These are phyloP conservation scores for Leptatherina wallacei DNA, from an alignment of 2,797 vertebrate species.

Conservation along the genomic window DNA sequence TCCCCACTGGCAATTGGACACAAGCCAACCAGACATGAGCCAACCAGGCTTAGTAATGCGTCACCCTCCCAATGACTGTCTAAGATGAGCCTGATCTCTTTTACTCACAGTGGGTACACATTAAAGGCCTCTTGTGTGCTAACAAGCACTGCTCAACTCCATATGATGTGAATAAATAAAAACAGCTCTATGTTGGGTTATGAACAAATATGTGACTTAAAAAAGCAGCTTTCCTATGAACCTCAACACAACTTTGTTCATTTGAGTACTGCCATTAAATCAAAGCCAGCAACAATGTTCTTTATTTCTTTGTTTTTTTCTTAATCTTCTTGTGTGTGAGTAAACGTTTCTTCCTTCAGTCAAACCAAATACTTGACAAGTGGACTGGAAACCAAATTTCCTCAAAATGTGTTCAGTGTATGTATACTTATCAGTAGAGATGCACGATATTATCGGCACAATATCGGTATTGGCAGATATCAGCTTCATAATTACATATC, in stretches of 20 bases:
- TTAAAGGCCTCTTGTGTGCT: neutral
- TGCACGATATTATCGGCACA: too few relatives aligned
- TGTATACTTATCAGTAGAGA: too few relatives aligned
- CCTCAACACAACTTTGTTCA: neutral
- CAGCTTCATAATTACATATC: too few relatives aligned
- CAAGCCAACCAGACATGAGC: conserved; percentile 62
- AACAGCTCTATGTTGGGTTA: neutral
- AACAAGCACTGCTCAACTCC: neutral
- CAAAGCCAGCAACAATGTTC: neutral
- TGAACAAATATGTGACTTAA: neutral
- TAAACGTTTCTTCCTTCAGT: neutral
- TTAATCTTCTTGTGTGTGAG: neutral
- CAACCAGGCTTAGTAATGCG: conserved; percentile 53
- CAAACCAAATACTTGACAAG: neutral
- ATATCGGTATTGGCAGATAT: too few relatives aligned
- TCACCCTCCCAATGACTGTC: conserved; percentile 45
- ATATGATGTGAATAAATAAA: neutral
- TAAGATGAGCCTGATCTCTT: conserved; percentile 40
- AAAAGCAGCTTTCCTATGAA: neutral
- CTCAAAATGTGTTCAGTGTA: neutral
- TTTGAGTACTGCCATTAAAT: neutral
- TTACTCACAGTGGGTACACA: conserved; percentile 17
- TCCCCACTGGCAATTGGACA: conserved; percentile 59
- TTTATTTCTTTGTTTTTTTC: neutral
- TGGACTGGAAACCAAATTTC: neutral